Base-by-base conservation (phyloP, 2,113 vertebrate genomes). In the Cyprinodon tularosa region DNA sequence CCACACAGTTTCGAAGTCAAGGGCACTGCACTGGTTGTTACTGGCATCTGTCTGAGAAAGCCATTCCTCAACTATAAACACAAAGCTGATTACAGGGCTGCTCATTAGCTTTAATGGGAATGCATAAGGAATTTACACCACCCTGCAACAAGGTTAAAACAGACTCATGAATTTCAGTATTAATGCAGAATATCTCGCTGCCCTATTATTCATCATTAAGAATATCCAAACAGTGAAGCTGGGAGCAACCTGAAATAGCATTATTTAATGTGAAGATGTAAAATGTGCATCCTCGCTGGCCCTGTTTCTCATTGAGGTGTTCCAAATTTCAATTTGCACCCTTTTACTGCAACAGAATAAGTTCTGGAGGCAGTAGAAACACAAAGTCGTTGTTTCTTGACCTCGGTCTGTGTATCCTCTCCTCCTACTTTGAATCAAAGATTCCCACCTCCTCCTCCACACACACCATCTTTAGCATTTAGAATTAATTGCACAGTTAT, bases 401-500 rank as follows among this genome's bases (percentile, higher is more conserved):
- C 91, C 91, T 91, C 90, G 66, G 86, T 62, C 87, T 86, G 88
- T 84, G 63, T 87, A 88, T 88, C 88, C 85, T 92, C 83, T 86
- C 82, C 83, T 22, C 84, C 85, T 85, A 80, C 86, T 90, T 83
- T 82, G 84, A 87, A 85, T 90, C 84, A 76, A 84, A 87, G 86
- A 90, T 83, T 87, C 88, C 88, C 90, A 8, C 50, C 50, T 57
- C 50, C 64, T 22, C 63, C 20, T 22, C 42, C 40, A n/a, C 65
- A 15, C 68, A 82, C 88, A 82, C 86, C 91, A 89, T 92, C 92
- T 93, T 93, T 94, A 94, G 93, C 94, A 94, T 95, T 95, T 94
- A 90, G 91, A 94, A 95, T 94, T 95, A 95, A 95, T 95, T 94
- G 94, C 92, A 90, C 93, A 93, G 94, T 95, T 95, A 95, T 95